Evolutionary conservation across 2,888 invertebrate genomes (phyloP), one percentile per base, ranked within the genome.

Genomic region (Epinotia brunnichana): DNA sequence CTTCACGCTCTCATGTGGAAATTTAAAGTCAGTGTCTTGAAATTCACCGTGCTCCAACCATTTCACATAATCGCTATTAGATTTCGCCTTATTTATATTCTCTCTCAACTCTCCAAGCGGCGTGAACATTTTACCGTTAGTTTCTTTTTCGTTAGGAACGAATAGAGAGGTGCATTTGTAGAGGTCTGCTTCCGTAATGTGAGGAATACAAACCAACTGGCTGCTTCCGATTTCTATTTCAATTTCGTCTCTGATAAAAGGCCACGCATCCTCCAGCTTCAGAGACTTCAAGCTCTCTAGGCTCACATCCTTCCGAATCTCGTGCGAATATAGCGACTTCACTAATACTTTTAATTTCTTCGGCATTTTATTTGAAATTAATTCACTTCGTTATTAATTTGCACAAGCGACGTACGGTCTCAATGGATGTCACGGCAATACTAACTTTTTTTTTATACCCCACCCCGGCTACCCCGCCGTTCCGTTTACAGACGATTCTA

Each of bases 211-310:
- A 71, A 93, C 89, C 63, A 92, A 84, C 80, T 92, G 90, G 75
- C 87, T 91, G 77, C 90, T 90, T n/a, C 93, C 94, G 74, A 93
- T 93, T 86, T 94, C 94, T 61, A 85, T 90, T 80, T 93, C 94
- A 63, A 94, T 93, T 88, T 94, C 94, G 75, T 93, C 93, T 79
- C 94, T 87, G 62, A 94, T 94, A 81, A 93, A 94, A 17, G 94
- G 93, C 94, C 94, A 94, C 0, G 93, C 93, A 71, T 93, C 93
- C 76, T 93, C 93, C 57, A 94, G 82, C 77, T 92, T 92, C 11
- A 94, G 81, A 19, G 94, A 94, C 75, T 92, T 90, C 70, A 94
- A 82, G 60, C 80, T 87, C 5, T 88, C 89, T 75, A 94, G 83
- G 77, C 90, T 89, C n/a, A 93, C 93, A 83, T 94, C 93, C 79